phyloP scores from a whole-genome alignment of 2,888 invertebrate genomes.

The Ophraella communa region DNA sequence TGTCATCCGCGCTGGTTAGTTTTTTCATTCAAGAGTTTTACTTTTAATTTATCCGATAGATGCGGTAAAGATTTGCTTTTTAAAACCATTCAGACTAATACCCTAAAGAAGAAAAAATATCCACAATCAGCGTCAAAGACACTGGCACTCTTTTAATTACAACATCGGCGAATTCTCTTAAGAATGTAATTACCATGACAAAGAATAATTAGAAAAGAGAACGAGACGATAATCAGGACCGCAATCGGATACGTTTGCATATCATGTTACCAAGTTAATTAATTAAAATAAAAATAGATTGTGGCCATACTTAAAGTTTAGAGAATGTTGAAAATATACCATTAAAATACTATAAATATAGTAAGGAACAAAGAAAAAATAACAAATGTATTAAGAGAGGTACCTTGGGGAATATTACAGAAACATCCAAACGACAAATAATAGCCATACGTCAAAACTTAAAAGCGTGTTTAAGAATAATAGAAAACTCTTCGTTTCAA shows the following conservation, averaged over 20 bases:
- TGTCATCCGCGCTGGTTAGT: too few relatives aligned
- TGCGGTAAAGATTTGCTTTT: not conserved
- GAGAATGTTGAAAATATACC: too few relatives aligned
- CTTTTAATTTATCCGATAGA: not conserved
- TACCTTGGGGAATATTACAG: too few relatives aligned
- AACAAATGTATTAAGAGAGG: too few relatives aligned
- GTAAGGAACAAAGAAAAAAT: too few relatives aligned
- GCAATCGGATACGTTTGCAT: not conserved
- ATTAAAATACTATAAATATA: too few relatives aligned
- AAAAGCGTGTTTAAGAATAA: too few relatives aligned
- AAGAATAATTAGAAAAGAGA: constrained; percentile 48
- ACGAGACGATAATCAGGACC: constrained; percentile 6
- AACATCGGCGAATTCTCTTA: constrained; percentile 39
- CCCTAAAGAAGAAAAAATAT: not conserved
- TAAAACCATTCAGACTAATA: not conserved
- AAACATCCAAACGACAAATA: too few relatives aligned
- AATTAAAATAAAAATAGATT: too few relatives aligned
- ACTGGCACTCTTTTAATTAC: constrained; percentile 46
- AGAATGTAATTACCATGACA: constrained; percentile 50
- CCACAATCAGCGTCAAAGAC: constrained; percentile 18
- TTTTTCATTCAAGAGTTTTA: not conserved
- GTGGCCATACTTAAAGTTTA: too few relatives aligned
- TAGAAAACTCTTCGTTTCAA: too few relatives aligned
- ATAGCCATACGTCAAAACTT: too few relatives aligned
- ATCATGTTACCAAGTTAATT: not conserved